Base-by-base conservation (phyloP, 1,140 invertebrate genomes). In the Bombus polaris region DNA sequence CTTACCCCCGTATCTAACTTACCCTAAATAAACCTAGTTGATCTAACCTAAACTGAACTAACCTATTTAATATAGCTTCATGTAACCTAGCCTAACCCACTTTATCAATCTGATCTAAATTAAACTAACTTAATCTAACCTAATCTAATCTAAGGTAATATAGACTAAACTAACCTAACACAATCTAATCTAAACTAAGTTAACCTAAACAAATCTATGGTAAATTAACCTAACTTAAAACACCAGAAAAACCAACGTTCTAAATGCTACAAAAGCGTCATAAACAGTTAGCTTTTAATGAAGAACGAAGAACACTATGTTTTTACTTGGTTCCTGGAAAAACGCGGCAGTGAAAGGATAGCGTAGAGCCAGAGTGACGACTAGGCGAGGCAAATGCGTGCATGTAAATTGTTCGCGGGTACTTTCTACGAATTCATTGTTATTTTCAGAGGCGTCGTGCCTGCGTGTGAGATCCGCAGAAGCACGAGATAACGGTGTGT, bases 361-460 rank as follows among this genome's bases (percentile, higher is more conserved):
- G 32, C 22, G 3, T 9, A 12, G 15, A 65, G 13, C 39, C 4
- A 42, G 25, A 35, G 42, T 32, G 12, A 59, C 35, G 9, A 47
- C 44, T 15, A 68, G 35, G 22, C 53, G 15, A 78, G 32, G 66
- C 18, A 32, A 59, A 70, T 25, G 65, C 65, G n/a, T 42, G 79
- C 59, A 68, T 57, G 79, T 65, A 83, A 76, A 83, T 83, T 47
- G 81, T 59, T 74, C 37, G n/a, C 47, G 62, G 32, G 13, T 68
- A 83, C 81, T 87, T 87, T 86, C 84, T 88, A 86, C 68, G 79
- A 87, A 85, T 87, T 82, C 74, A 66, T 59, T 70, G 79, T 76
- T 18, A 57, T 80, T 83, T 83, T 87, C 65, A 62, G 81, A 79
- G 35, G 62, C 44, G 37, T 65, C 62, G 42, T 15, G 68, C 35